phyloP scores from a whole-genome alignment of 2,113 vertebrate species.

The Hyperopisus bebe region DNA sequence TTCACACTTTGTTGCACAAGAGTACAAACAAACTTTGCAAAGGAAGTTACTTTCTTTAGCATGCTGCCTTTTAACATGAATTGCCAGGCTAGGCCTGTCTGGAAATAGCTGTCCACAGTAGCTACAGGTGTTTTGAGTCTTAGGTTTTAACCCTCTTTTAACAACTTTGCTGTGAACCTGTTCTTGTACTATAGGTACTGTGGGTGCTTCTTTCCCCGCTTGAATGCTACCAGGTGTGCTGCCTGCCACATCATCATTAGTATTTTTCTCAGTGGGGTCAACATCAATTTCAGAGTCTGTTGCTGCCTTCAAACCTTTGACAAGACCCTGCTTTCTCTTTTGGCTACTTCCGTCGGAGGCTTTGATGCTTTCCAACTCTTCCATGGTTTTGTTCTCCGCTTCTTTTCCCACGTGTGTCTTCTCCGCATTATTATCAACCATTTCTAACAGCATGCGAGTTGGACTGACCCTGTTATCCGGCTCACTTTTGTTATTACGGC shows the following conservation, averaged over 20 bases:
- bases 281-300: conserved; percentile 19
- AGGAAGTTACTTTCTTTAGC: conserved; percentile 50
- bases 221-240: not conserved
- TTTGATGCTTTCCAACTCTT: not conserved
- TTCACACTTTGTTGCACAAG: conserved; percentile 44
- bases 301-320: conserved; percentile 16
- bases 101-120: conserved; percentile 62
- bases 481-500: not conserved
- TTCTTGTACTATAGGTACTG: conserved; percentile 7
- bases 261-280: conserved; percentile 26
- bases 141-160: conserved; percentile 56
- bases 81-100: conserved; percentile 55
- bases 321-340: conserved; percentile 8
- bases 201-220: not conserved
- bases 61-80: conserved; percentile 57
- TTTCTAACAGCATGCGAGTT: conserved; percentile 35
- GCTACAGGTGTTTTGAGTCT: conserved; percentile 50
- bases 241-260: conserved; percentile 4
- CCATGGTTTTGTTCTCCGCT: not conserved
- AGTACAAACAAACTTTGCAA: conserved; percentile 54
- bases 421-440: conserved; percentile 18
- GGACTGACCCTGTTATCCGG: conserved; percentile 17
- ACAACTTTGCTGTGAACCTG: conserved; percentile 42
- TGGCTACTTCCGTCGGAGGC: not conserved
- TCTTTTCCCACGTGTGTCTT: not conserved